Base-by-base conservation (phyloP, 2,797 vertebrate species). In the Thalassophryne amazonica region DNA sequence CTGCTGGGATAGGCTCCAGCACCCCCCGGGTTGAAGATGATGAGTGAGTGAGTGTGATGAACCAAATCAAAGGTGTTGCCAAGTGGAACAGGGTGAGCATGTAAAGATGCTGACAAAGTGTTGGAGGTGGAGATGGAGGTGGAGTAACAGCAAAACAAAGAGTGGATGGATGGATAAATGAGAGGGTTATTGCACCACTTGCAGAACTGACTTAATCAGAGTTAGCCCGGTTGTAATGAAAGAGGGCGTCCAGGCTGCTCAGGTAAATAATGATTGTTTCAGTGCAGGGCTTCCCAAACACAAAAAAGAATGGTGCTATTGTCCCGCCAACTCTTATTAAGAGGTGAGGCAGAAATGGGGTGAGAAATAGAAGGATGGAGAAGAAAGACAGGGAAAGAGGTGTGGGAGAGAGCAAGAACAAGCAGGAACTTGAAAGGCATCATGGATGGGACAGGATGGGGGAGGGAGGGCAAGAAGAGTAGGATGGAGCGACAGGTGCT, bases 241-340 rank as follows among this genome's bases (percentile, higher is more conserved):
- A 60, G 55, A 66, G 49, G 85, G 80, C 81, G 76, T 90, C 49
- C 80, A 76, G 89, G 84, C 81, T 87, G 89, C 89, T 92, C 90
- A 88, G 84, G 89, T 94, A 95, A 94, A 96, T 88, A 94, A 85
- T 55, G 34, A 90, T 91, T 93, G 89, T 93, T 94, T 90, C 91
- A 87, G 84, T 79, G 84, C 80, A 27, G 82, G 87, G 86, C 74
- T 90, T 89, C 88, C 87, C 29, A 51, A 91, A 87, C 55, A 81
- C 64, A 41, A 87, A 83, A 89, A 90, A 94, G 92, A 96, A 93
- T 91, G 84, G 83, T 81, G 80, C 86, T 75, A 92, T 95, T 95
- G 93, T 95, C 88, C 86, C 88, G 75, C 74, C 74, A 73, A 79
- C 82, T 92, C 93, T 95, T 91, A 93, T 88, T 95, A 93, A 62